Evolutionary conservation across 1,140 invertebrate genomes (phyloP).

Genomic region (Acromyrmex echinatior): DNA sequence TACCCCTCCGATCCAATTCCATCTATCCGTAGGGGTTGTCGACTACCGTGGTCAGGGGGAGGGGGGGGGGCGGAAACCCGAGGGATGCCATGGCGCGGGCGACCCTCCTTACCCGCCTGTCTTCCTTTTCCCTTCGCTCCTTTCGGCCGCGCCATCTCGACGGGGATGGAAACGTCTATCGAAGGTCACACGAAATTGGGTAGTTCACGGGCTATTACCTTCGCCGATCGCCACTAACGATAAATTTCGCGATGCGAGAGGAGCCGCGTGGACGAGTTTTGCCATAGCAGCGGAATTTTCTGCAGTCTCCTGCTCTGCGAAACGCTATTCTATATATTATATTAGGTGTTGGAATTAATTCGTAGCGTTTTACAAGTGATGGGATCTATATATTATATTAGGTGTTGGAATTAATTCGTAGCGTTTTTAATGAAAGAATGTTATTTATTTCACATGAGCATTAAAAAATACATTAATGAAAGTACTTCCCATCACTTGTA

Average conservation of each 20-base stretch:
- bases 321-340: slow-evolving; percentile 20
- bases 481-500: too few species aligned
- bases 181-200: slow-evolving; percentile 75
- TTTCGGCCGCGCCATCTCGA: slow-evolving; percentile 40
- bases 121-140: slow-evolving; percentile 19
- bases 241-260: slow-evolving; percentile 71
- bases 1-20: slow-evolving; percentile 81
- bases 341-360: too few species aligned
- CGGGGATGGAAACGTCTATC: slow-evolving; percentile 67
- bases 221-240: slow-evolving; percentile 70
- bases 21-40: slow-evolving; percentile 74
- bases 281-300: slow-evolving; percentile 46
- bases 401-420: too few species aligned
- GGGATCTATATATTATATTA: too few species aligned
- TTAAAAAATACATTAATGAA: too few species aligned
- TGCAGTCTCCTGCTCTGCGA: slow-evolving; percentile 13
- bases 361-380: too few species aligned
- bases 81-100: slow-evolving; percentile 50
- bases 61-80: slow-evolving; percentile 37
- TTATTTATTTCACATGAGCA: too few species aligned
- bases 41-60: slow-evolving; percentile 53
- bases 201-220: slow-evolving; percentile 76
- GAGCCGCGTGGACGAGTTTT: slow-evolving; percentile 42
- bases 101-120: slow-evolving; percentile 9
- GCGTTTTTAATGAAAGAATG: too few species aligned